Percentiles rank a stretch among this genome's conserved stretches.
These are phyloP conservation scores for Coregonus suidteri DNA, from an alignment of 2,797 vertebrate genomes.

Conservation along the genomic window DNA sequence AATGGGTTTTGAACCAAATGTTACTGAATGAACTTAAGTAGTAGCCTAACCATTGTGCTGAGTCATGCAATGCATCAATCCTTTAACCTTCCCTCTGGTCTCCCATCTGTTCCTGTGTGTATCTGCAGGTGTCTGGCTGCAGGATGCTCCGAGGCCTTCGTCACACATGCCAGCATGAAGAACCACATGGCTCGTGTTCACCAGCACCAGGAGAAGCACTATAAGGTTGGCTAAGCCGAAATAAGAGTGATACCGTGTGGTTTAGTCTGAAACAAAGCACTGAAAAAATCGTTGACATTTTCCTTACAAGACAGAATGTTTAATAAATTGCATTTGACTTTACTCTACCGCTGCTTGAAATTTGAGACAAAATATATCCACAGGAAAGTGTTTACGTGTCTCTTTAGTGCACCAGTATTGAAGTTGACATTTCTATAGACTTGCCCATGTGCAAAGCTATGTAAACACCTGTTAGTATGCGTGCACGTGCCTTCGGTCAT, in stretches of 20 bases:
- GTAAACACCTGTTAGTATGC: too few species aligned
- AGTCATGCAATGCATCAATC: background rate
- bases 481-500: too few species aligned
- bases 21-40: background rate
- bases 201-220: constrained; percentile 71
- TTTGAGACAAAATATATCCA: too few species aligned
- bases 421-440: too few species aligned
- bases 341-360: too few species aligned
- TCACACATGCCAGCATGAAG: constrained; percentile 81
- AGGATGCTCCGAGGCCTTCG: constrained; percentile 82
- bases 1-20: background rate
- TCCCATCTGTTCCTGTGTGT: background rate
- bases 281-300: too few species aligned
- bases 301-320: too few species aligned
- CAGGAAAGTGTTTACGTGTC: too few species aligned
- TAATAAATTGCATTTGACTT: too few species aligned
- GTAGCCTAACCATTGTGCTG: background rate
- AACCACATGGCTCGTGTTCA: constrained; percentile 85
- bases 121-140: constrained; percentile 78
- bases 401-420: too few species aligned
- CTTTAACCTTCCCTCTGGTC: background rate
- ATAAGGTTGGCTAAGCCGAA: constrained; percentile 72
- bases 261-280: background rate
- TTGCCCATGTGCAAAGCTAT: too few species aligned
- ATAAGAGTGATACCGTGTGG: too few species aligned